These are phyloP conservation scores for Lindbergichthys nudifrons DNA, from an alignment of 2,797 vertebrate species.

Conservation along the genomic window DNA sequence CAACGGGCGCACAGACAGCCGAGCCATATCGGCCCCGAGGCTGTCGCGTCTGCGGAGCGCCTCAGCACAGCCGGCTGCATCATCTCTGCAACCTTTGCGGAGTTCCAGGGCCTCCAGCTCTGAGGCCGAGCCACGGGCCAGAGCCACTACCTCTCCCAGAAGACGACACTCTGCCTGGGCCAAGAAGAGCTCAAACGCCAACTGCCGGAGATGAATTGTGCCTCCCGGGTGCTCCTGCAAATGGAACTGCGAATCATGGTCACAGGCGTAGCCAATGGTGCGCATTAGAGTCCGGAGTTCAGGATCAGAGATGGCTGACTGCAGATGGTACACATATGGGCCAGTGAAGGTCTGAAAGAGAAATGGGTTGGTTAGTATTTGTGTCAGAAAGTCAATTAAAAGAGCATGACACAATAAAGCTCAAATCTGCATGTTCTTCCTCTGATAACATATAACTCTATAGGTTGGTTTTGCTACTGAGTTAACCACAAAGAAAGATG, in stretches of 20 bases:
- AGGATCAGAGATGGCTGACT: conserved; percentile 91
- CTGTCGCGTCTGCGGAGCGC: conserved; percentile 89
- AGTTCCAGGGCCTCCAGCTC: conserved; percentile 92
- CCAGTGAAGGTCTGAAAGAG: conserved; percentile 94
- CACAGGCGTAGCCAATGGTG: conserved; percentile 93
- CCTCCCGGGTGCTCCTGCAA: conserved; percentile 81
- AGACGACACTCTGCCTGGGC: conserved; percentile 96
- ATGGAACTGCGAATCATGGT: conserved; percentile 86
- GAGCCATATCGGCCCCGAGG: conserved; percentile 87
- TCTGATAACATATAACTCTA: neutral
- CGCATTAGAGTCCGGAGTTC: conserved; percentile 91
- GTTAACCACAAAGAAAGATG: neutral
- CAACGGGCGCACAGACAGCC: conserved; percentile 88
- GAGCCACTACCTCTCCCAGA: conserved; percentile 91
- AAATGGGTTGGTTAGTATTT: conserved; percentile 24
- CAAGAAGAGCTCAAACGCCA: conserved; percentile 95
- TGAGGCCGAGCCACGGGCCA: conserved; percentile 91
- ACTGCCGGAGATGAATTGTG: conserved; percentile 81
- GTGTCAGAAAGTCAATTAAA: conserved; percentile 8
- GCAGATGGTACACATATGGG: conserved; percentile 96
- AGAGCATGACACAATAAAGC: neutral
- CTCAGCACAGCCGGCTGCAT: conserved; percentile 91
- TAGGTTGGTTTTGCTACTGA: neutral
- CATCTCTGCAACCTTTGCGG: conserved; percentile 89
- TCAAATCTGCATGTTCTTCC: neutral